A percentile compares a stretch with the other conserved stretches of the same genome.
Evolutionary conservation across 1,140 invertebrate species (phyloP).

Genomic region (Drosophila nigromelanica): DNA sequence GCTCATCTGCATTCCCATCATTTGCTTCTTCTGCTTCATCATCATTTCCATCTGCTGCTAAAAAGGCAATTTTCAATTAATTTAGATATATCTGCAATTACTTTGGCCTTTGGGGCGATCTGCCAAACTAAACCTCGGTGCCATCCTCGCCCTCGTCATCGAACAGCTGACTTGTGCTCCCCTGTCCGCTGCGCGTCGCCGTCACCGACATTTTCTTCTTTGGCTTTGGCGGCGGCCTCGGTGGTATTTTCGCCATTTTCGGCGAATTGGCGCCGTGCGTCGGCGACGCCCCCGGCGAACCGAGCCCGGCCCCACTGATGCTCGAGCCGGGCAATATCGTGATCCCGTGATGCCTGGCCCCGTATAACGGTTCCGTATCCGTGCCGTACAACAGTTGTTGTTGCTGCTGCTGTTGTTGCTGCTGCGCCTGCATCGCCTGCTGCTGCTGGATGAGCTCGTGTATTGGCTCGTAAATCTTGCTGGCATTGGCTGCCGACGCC

Average conservation of each 20-base stretch:
- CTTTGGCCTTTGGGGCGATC: background rate
- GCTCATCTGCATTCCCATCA: background rate
- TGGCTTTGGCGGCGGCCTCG: slow-evolving; percentile 91
- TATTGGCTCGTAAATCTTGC: slow-evolving; percentile 80
- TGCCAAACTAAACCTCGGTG: slow-evolving; percentile 89
- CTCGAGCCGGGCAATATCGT: slow-evolving; percentile 67
- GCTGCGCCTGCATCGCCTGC: slow-evolving; percentile 47
- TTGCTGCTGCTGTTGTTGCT: slow-evolving; percentile 47
- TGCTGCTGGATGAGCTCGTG: slow-evolving; percentile 78
- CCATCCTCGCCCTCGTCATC: slow-evolving; percentile 94
- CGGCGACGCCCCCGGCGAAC: slow-evolving; percentile 24
- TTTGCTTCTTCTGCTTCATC: background rate
- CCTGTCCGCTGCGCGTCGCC: slow-evolving; percentile 84
- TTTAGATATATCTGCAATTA: slow-evolving; percentile 4
- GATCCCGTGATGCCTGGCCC: slow-evolving; percentile 53
- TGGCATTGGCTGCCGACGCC: slow-evolving; percentile 84
- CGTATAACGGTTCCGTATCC: slow-evolving; percentile 76
- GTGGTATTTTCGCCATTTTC: slow-evolving; percentile 88
- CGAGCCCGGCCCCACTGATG: slow-evolving; percentile 55
- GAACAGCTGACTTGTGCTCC: slow-evolving; percentile 87
- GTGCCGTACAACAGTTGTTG: slow-evolving; percentile 46
- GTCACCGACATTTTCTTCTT: slow-evolving; percentile 88
- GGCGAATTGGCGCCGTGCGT: slow-evolving; percentile 70
- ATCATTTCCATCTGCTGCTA: slow-evolving; percentile 15
- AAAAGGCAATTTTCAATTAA: slow-evolving; percentile 41